Conservation (phyloP, 2,888 invertebrate genomes). For the Deilephila elpenor region DNA sequence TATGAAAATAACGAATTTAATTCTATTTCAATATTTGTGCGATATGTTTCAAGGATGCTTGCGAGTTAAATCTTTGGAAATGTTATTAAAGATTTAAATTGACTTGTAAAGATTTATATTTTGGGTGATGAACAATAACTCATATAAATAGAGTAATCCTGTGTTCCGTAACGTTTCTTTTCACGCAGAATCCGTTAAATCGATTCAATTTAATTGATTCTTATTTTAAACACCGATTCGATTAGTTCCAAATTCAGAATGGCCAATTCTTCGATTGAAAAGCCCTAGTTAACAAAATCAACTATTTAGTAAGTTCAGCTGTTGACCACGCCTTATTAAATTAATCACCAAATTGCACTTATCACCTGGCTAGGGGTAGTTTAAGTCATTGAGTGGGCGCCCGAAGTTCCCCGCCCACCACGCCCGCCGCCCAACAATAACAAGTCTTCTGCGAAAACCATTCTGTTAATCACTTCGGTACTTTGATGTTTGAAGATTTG, state of each 20-base stretch:
- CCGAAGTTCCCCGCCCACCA: slow-evolving; percentile 56
- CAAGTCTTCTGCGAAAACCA: slow-evolving; percentile 50
- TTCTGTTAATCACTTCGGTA: slow-evolving; percentile 44
- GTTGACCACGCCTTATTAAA: slow-evolving; percentile 56
- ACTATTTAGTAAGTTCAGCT: slow-evolving; percentile 57
- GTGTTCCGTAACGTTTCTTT: background rate
- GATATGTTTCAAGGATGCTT: slow-evolving; percentile 62
- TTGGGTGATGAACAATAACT: background rate
- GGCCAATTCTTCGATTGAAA: background rate
- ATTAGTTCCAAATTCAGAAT: background rate
- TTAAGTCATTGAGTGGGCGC: slow-evolving; percentile 55
- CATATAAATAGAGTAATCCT: background rate
- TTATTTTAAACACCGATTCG: background rate
- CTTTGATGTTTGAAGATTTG: background rate
- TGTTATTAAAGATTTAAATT: slow-evolving; percentile 24
- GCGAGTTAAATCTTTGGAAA: slow-evolving; percentile 32
- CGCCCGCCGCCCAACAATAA: slow-evolving; percentile 50
- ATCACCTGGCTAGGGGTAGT: slow-evolving; percentile 53
- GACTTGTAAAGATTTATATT: background rate
- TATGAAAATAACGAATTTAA: slow-evolving; percentile 81
- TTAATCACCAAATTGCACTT: slow-evolving; percentile 58
- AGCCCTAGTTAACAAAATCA: slow-evolving; percentile 40
- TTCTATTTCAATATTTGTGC: slow-evolving; percentile 78
- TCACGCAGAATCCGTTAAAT: background rate
- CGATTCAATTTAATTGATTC: background rate